phyloP scores from a whole-genome alignment of 2,113 vertebrate genomes.

The Macquaria ambigua region DNA sequence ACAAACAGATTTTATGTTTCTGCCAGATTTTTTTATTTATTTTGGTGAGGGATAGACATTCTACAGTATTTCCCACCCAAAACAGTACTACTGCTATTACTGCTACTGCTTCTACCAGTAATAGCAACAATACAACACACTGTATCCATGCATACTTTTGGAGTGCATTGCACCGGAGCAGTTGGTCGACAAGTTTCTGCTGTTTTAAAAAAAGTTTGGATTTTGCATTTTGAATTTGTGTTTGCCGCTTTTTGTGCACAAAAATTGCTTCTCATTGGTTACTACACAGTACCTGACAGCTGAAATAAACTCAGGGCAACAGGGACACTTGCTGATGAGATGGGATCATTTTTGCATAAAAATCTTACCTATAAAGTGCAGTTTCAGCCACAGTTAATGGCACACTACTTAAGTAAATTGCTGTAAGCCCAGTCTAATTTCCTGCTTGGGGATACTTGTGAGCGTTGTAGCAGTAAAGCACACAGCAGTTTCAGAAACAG shows the following conservation, averaged over 20 bases:
- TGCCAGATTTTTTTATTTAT: no score
- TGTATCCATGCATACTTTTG: neutral
- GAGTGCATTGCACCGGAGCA: neutral
- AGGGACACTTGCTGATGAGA: neutral
- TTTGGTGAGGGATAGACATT: neutral
- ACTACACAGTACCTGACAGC: neutral
- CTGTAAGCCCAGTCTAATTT: conserved; percentile 28
- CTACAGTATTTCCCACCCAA: neutral
- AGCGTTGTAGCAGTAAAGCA: conserved; percentile 26
- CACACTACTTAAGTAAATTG: conserved; percentile 1
- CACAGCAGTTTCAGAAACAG: conserved; percentile 29
- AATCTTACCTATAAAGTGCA: neutral
- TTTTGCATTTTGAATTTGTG: neutral
- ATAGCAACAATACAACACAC: neutral
- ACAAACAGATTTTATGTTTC: neutral
- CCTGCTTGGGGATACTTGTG: conserved; percentile 16
- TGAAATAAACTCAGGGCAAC: neutral
- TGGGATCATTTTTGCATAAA: neutral
- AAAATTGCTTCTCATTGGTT: conserved; percentile 2
- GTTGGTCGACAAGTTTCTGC: neutral
- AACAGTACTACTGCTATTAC: neutral
- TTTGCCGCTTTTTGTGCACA: neutral
- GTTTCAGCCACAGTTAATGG: conserved; percentile 2
- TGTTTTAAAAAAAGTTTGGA: neutral
- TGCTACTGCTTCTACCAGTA: neutral